Percentiles rank a stretch among this genome's conserved stretches.
Evolutionary conservation across 2,113 vertebrate genomes (phyloP).

Genomic region (Prietella phreatophila): DNA sequence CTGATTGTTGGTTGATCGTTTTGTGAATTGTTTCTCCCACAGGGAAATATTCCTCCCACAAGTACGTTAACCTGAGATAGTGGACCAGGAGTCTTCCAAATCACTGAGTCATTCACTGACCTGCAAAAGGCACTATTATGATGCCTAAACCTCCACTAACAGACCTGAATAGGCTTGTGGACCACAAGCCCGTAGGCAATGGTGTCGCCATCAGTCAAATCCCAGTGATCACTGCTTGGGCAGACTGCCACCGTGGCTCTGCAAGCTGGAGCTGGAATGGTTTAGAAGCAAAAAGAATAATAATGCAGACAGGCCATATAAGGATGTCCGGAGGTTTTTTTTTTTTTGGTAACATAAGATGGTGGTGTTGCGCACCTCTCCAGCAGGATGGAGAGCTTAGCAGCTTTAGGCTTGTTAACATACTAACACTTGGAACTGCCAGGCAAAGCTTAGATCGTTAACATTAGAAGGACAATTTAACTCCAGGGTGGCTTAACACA

Average conservation of each 20-base stretch:
- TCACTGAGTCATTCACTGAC: conserved; percentile 29
- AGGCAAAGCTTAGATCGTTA: conserved; percentile 33
- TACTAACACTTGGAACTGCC: conserved; percentile 21
- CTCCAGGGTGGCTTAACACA: conserved; percentile 8
- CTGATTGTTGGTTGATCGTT: neutral
- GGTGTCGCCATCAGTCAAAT: neutral
- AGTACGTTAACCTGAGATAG: neutral
- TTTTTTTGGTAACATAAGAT: neutral
- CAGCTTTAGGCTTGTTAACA: conserved; percentile 45
- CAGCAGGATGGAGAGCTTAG: conserved; percentile 38
- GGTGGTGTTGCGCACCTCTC: neutral
- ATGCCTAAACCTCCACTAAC: neutral
- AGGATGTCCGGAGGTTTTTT: neutral
- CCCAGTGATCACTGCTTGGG: neutral
- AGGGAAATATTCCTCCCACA: conserved; percentile 4
- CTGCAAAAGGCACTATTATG: conserved; percentile 10
- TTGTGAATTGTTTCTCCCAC: neutral
- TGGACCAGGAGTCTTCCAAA: neutral
- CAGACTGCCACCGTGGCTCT: neutral
- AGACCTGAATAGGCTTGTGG: conserved; percentile 32
- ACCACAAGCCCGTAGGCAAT: neutral
- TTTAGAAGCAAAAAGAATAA: neutral
- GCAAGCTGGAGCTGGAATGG: neutral
- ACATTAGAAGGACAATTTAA: conserved; percentile 32
- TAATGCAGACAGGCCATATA: neutral